Percentiles rank a stretch among this genome's conserved stretches.
These are phyloP conservation scores for Spatula versicolor DNA, from an alignment of 2,797 vertebrate species.

Conservation along the genomic window DNA sequence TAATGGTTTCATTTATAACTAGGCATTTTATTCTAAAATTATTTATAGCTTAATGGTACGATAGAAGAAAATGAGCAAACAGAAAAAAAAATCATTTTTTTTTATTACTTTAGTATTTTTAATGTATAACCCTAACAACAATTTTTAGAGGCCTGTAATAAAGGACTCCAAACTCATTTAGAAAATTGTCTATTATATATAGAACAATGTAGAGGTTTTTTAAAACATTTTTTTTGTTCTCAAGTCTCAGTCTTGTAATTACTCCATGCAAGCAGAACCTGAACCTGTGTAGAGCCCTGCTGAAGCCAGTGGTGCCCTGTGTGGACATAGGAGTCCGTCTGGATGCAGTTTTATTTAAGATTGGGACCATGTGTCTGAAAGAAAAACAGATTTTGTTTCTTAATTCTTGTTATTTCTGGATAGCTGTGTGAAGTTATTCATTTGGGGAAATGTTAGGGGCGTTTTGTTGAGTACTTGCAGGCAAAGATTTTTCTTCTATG, in stretches of 20 bases:
- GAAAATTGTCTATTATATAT: slow-evolving; percentile 63
- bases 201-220: slow-evolving; percentile 62
- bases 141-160: slow-evolving; percentile 73
- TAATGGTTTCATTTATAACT: slow-evolving; percentile 82
- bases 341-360: not conserved
- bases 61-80: slow-evolving; percentile 73
- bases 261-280: not conserved
- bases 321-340: not conserved
- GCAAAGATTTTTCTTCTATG: not conserved
- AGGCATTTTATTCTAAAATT: slow-evolving; percentile 79
- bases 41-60: slow-evolving; percentile 81
- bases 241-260: slow-evolving; percentile 41
- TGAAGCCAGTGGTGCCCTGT: slow-evolving; percentile 35
- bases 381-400: not conserved
- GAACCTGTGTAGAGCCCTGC: slow-evolving; percentile 1
- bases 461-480: slow-evolving; percentile 3
- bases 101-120: slow-evolving; percentile 75
- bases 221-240: slow-evolving; percentile 65
- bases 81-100: not conserved
- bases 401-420: not conserved
- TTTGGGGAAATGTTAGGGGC: not conserved
- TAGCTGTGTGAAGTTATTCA: not conserved
- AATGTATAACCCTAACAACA: slow-evolving; percentile 78
- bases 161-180: slow-evolving; percentile 75
- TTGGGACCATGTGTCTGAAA: not conserved